Evolutionary conservation across 2,888 invertebrate species (phyloP).

Genomic region (Sarcophaga carnaria): DNA sequence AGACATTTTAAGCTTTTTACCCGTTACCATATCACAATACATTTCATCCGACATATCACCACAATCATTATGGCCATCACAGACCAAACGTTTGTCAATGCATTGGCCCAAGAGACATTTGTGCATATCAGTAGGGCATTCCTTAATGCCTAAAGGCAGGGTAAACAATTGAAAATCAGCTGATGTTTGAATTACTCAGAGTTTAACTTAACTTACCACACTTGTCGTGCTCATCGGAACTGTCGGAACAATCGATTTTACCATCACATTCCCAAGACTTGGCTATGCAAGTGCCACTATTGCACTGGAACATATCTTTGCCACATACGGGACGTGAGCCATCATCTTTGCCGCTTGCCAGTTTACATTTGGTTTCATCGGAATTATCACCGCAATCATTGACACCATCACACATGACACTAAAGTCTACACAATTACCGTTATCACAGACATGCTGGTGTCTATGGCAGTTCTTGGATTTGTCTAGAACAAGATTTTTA

Average conservation of each 20-base stretch:
- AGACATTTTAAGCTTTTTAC: slow-evolving; percentile 63
- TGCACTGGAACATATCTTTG: slow-evolving; percentile 85
- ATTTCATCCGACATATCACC: slow-evolving; percentile 84
- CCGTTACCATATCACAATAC: slow-evolving; percentile 78
- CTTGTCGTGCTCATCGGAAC: slow-evolving; percentile 87
- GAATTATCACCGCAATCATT: slow-evolving; percentile 84
- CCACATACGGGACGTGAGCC: slow-evolving; percentile 77
- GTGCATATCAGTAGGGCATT: slow-evolving; percentile 77
- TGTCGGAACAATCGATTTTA: slow-evolving; percentile 88
- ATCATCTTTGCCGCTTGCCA: slow-evolving; percentile 62
- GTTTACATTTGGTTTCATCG: slow-evolving; percentile 83
- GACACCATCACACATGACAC: slow-evolving; percentile 83
- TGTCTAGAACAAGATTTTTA: slow-evolving; percentile 52
- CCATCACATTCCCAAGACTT: slow-evolving; percentile 88
- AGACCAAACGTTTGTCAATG: slow-evolving; percentile 83
- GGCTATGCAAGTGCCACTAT: slow-evolving; percentile 87
- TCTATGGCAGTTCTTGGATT: slow-evolving; percentile 80
- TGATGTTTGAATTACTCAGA: background rate
- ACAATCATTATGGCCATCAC: slow-evolving; percentile 85
- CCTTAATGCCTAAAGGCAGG: slow-evolving; percentile 68
- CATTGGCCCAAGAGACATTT: slow-evolving; percentile 84
- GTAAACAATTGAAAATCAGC: background rate
- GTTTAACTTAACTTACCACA: slow-evolving; percentile 77
- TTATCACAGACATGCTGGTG: slow-evolving; percentile 83
- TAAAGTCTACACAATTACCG: slow-evolving; percentile 82